Conservation (phyloP, 2,113 vertebrate genomes). For the Amphilophus citrinellus region DNA sequence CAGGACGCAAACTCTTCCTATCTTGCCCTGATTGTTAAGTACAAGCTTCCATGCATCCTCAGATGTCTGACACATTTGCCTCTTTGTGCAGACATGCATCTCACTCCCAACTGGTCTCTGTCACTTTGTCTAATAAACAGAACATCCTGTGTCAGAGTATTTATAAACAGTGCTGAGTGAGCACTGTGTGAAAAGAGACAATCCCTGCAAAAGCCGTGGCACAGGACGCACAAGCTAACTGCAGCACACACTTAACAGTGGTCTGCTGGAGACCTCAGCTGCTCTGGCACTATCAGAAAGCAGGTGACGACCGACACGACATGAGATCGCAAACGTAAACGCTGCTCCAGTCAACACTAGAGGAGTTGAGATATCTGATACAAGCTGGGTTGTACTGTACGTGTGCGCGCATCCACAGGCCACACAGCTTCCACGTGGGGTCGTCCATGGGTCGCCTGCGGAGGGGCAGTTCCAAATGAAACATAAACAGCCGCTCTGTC, state of each 20-base stretch:
- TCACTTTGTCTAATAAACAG: conserved; percentile 77
- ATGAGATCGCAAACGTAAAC: conserved; percentile 40
- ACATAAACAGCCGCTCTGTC: conserved; percentile 80
- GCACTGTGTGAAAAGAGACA: conserved; percentile 65
- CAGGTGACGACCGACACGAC: conserved; percentile 61
- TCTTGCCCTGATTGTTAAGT: conserved; percentile 11
- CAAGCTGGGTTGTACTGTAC: conserved; percentile 17
- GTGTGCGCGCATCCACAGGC: conserved; percentile 48
- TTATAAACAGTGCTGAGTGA: conserved; percentile 75
- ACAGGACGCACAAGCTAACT: conserved; percentile 53
- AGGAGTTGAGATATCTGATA: conserved; percentile 36
- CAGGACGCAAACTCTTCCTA: not conserved
- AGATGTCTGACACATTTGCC: conserved; percentile 42
- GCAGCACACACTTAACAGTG: conserved; percentile 32
- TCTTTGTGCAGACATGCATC: conserved; percentile 46
- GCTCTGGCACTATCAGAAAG: conserved; percentile 30
- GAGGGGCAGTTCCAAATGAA: conserved; percentile 79
- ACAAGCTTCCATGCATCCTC: conserved; percentile 22
- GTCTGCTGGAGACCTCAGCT: conserved; percentile 21
- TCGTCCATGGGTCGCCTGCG: conserved; percentile 75
- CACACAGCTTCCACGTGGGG: conserved; percentile 77
- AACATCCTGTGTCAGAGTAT: conserved; percentile 78
- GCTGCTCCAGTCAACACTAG: conserved; percentile 35
- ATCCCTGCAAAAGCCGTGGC: conserved; percentile 51
- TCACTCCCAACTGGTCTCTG: conserved; percentile 67